Percentiles rank a stretch among this genome's conserved stretches.
These are phyloP conservation scores for Trisateles emortualis DNA, from an alignment of 2,888 invertebrate genomes.

Conservation along the genomic window DNA sequence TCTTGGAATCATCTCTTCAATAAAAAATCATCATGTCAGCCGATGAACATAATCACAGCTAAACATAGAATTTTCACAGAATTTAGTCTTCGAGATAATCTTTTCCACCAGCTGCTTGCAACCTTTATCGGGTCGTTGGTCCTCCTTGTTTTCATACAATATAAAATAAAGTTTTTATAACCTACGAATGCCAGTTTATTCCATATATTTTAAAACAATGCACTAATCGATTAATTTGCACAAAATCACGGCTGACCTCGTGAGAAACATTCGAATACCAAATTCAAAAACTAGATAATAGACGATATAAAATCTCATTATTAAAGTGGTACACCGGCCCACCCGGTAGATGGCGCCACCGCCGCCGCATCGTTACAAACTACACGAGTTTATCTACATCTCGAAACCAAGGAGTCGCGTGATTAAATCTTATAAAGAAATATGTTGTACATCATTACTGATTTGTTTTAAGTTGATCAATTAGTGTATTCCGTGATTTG, in stretches of 20 bases:
- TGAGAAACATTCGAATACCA: conserved; percentile 21
- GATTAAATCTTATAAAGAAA: conserved; percentile 18
- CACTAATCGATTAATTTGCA: not conserved
- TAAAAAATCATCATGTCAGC: too few relatives aligned
- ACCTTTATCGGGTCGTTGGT: too few relatives aligned
- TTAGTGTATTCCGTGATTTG: conserved; percentile 1
- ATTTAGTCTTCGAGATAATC: too few relatives aligned
- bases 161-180: too few relatives aligned
- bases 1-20: too few relatives aligned
- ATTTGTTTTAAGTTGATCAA: conserved; percentile 14
- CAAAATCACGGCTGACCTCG: not conserved
- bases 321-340: conserved; percentile 27
- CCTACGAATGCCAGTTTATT: too few relatives aligned
- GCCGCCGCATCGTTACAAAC: conserved; percentile 57
- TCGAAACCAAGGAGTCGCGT: conserved; percentile 55
- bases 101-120: too few relatives aligned
- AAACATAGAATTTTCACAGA: too few relatives aligned
- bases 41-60: too few relatives aligned
- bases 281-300: conserved; percentile 38
- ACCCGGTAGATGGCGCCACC: conserved; percentile 68
- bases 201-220: too few relatives aligned
- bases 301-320: conserved; percentile 35
- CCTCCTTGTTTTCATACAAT: too few relatives aligned
- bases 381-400: conserved; percentile 63
- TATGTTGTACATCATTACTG: conserved; percentile 13